Conservation (phyloP, 1,140 invertebrate species). For the Dryas iulia region DNA sequence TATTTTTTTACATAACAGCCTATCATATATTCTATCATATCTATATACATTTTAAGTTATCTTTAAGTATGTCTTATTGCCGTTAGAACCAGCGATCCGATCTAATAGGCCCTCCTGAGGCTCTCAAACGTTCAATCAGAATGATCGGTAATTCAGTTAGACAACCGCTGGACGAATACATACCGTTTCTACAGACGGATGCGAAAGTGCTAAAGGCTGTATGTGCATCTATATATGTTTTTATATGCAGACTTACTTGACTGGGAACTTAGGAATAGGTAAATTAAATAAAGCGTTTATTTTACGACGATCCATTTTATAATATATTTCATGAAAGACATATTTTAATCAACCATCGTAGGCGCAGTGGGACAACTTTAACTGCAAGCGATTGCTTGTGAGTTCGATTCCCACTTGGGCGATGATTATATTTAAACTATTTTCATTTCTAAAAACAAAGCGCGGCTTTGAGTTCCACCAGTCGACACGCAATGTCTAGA, state of each 20-base stretch:
- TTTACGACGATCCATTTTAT: too few species aligned
- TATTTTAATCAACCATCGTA: too few species aligned
- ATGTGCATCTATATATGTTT: background rate
- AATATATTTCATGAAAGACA: too few species aligned
- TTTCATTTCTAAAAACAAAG: too few species aligned
- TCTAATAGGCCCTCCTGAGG: conserved; percentile 59
- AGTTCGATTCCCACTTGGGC: too few species aligned
- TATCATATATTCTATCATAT: background rate
- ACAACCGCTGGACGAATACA: conserved; percentile 64
- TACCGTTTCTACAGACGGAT: conserved; percentile 37
- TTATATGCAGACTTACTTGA: background rate
- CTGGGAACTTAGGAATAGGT: background rate
- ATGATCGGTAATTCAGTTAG: conserved; percentile 76
- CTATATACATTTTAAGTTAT: background rate
- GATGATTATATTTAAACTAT: too few species aligned
- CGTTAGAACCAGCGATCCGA: conserved; percentile 46
- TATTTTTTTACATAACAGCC: too few species aligned
- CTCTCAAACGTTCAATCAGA: conserved; percentile 75
- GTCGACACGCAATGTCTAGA: too few species aligned
- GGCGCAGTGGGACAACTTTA: too few species aligned
- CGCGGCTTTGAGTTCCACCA: too few species aligned
- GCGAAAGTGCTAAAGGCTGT: conserved; percentile 32
- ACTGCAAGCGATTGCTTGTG: too few species aligned
- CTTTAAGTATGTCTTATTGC: conserved; percentile 11
- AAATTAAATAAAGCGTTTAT: too few species aligned